A percentile compares a stretch with the other conserved stretches of the same genome.
Evolutionary conservation across 2,888 invertebrate species (phyloP).

Genomic region (Drosophila picticornis): DNA sequence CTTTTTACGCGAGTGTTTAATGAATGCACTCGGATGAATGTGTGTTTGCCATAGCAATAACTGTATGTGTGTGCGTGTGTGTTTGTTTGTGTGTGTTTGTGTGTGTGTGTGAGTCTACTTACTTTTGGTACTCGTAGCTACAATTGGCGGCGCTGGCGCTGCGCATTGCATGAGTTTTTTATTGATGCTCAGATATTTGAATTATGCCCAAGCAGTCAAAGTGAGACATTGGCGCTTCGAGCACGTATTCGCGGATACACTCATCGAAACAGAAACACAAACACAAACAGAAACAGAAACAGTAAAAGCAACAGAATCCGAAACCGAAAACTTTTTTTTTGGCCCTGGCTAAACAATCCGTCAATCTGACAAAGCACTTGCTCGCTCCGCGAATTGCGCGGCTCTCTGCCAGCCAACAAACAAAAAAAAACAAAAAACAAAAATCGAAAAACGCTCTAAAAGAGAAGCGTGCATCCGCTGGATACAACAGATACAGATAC

Average conservation of each 20-base stretch:
- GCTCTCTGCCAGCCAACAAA: slow-evolving; percentile 29
- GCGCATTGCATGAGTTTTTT: slow-evolving; percentile 81
- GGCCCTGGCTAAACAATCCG: slow-evolving; percentile 55
- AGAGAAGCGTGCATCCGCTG: slow-evolving; percentile 58
- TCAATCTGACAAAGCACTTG: slow-evolving; percentile 69
- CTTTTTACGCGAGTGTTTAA: slow-evolving; percentile 58
- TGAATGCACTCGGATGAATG: slow-evolving; percentile 72
- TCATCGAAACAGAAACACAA: slow-evolving; percentile 50
- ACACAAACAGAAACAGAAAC: slow-evolving; percentile 33
- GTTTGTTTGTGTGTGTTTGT: slow-evolving; percentile 25
- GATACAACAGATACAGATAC: slow-evolving; percentile 42
- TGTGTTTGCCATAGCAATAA: slow-evolving; percentile 47
- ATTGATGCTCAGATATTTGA: slow-evolving; percentile 86
- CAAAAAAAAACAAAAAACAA: slow-evolving; percentile 13
- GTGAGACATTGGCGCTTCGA: slow-evolving; percentile 86
- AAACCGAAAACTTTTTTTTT: slow-evolving; percentile 39
- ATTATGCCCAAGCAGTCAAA: slow-evolving; percentile 86
- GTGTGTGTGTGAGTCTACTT: slow-evolving; percentile 52
- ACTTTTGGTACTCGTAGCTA: slow-evolving; percentile 68
- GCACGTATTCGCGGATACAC: slow-evolving; percentile 85
- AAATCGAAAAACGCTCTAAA: slow-evolving; percentile 19
- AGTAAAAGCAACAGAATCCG: slow-evolving; percentile 30
- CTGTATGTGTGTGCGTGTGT: slow-evolving; percentile 11
- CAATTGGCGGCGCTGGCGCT: slow-evolving; percentile 75
- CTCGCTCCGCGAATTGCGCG: slow-evolving; percentile 50